Evolutionary conservation across 2,797 vertebrate species (phyloP).

Genomic region (Sebastes cheni): DNA sequence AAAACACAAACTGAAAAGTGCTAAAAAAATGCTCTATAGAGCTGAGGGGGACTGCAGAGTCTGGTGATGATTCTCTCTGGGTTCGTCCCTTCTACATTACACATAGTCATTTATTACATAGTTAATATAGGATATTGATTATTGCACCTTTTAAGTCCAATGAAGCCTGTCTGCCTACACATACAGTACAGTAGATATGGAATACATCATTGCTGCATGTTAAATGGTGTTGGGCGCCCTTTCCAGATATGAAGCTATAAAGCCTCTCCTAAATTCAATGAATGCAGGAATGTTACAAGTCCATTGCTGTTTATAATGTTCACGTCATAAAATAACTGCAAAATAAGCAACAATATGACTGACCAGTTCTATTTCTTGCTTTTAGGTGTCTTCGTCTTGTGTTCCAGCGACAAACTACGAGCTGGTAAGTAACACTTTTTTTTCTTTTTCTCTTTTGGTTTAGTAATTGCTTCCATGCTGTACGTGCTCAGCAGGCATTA

Average conservation of each 20-base stretch:
- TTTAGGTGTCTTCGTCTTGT: constrained; percentile 84
- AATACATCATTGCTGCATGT: background rate
- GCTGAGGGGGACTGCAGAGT: background rate
- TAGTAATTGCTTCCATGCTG: constrained; percentile 44
- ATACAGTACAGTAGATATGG: background rate
- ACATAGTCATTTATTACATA: background rate
- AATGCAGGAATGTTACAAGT: background rate
- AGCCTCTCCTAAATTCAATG: background rate
- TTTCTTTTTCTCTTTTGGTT: background rate
- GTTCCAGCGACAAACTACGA: constrained; percentile 87
- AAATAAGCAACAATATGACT: background rate
- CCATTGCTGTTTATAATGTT: background rate
- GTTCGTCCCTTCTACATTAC: background rate
- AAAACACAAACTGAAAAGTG: too few species aligned
- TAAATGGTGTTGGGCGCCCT: background rate
- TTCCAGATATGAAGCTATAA: background rate
- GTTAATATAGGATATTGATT: background rate
- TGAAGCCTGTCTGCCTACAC: background rate
- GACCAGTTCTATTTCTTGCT: constrained; percentile 32
- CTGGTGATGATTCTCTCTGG: background rate
- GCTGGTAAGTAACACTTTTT: constrained; percentile 77
- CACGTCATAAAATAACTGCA: background rate
- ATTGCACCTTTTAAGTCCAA: background rate
- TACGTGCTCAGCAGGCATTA: constrained; percentile 25
- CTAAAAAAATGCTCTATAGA: too few species aligned